Base-by-base conservation (phyloP, 2,888 invertebrate species). In the Anorthoa munda region DNA sequence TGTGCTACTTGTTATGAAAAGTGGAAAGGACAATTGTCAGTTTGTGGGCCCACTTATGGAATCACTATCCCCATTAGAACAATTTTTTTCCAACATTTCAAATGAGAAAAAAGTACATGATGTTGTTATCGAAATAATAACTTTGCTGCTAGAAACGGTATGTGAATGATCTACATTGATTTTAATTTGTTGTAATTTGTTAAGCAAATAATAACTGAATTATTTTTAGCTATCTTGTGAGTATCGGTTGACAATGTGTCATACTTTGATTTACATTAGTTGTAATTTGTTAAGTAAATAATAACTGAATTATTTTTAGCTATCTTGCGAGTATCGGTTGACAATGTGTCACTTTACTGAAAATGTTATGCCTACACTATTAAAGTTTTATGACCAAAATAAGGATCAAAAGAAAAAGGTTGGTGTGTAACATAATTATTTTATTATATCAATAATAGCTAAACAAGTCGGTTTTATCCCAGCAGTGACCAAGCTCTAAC, bases 331-430 rank as follows among this genome's bases (percentile, higher is more conserved):
- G 85, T 93, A 94, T 75, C 95, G 97, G 23, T 88, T 95, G 64
- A 91, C 94, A 4, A 89, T 97, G 76, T 97, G 97, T 83, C 93
- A 94, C 80, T 97, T 97, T 84, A 93, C 95, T 21, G 97, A 97
- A 90, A 93, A 83, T 69, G 90, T 95, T 51, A 85, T 97, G 51
- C 92, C 95, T 2, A 81, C 90, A 31, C 87, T 97, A 61, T 91
- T 97, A 68, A 93, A 94, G 81, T 93, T 93, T 77, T 96, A 96
- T 87, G 95, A 95, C 76, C 93, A 92, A 83, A 95, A 93, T 82
- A 88, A 93, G 79, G 95, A 95, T 72, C 88, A 90, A 69, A 95
- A 94, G 87, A 96, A 94, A 85, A 96, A 96, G 94, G 96, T 95
- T 90, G 2, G 75, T 75, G 31, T 48, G 18, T 46, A 58, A 39